These are phyloP conservation scores for Drosophila oshimai DNA, from an alignment of 1,140 invertebrate species.

Conservation along the genomic window DNA sequence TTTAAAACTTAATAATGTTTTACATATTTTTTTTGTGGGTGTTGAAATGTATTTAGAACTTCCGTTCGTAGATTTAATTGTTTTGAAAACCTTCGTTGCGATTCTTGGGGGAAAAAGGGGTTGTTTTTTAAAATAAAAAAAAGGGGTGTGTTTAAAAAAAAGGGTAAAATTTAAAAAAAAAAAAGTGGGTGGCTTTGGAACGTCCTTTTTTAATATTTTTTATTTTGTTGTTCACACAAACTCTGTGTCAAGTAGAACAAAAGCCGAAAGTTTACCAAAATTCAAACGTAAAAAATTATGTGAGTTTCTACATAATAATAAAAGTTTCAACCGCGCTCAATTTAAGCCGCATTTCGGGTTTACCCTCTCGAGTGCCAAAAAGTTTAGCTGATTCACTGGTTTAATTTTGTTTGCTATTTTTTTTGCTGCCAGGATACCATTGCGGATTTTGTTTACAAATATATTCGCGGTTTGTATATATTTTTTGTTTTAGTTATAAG, in stretches of 20 bases:
- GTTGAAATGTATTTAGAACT: no score
- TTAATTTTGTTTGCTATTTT: neutral
- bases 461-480: no score
- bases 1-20: no score
- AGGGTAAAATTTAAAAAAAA: no score
- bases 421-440: neutral
- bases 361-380: slow-evolving; percentile 1
- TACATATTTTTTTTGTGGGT: no score
- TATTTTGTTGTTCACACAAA: slow-evolving; percentile 35
- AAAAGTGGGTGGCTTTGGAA: no score
- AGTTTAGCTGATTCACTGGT: slow-evolving; percentile 29
- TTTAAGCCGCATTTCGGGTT: slow-evolving; percentile 33
- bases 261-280: slow-evolving; percentile 50
- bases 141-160: no score
- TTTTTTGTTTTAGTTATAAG: neutral
- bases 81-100: no score
- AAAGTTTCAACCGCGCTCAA: slow-evolving; percentile 29
- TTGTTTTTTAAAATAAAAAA: no score
- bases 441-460: neutral
- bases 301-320: slow-evolving; percentile 37
- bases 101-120: no score
- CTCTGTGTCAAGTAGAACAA: slow-evolving; percentile 40
- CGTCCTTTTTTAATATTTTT: neutral
- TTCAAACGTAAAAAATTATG: slow-evolving; percentile 45
- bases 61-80: no score